Evolutionary conservation across 2,888 invertebrate species (phyloP).

Genomic region (Catocala fraxini): DNA sequence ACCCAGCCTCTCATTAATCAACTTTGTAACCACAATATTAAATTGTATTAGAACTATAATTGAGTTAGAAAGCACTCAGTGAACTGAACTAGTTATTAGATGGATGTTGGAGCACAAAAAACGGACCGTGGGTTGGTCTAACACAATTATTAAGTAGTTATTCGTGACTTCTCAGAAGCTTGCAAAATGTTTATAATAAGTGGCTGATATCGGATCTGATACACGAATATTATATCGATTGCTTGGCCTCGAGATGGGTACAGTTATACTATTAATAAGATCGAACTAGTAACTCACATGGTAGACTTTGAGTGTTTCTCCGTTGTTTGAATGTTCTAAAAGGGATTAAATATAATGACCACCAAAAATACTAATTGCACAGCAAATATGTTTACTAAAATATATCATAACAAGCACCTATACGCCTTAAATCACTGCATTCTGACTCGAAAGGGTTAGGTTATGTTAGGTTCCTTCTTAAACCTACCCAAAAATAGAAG

Average conservation of each 20-base stretch:
- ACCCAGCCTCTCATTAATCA: slow-evolving; percentile 24
- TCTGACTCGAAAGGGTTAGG: too few species aligned
- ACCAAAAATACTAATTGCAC: too few species aligned
- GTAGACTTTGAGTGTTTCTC: neutral
- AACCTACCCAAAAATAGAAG: too few species aligned
- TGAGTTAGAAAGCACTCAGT: slow-evolving; percentile 56
- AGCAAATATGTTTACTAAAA: too few species aligned
- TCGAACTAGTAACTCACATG: slow-evolving; percentile 5
- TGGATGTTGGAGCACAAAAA: slow-evolving; percentile 50
- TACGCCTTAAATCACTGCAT: too few species aligned
- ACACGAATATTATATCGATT: slow-evolving; percentile 26
- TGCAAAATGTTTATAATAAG: slow-evolving; percentile 44
- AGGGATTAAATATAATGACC: too few species aligned
- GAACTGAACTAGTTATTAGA: slow-evolving; percentile 58
- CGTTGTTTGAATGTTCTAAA: too few species aligned
- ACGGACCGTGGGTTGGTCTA: slow-evolving; percentile 22
- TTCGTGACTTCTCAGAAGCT: slow-evolving; percentile 48
- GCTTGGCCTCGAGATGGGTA: slow-evolving; percentile 11
- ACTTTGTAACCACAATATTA: slow-evolving; percentile 22
- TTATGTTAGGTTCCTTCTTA: too few species aligned
- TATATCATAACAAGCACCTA: too few species aligned
- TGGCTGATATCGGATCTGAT: slow-evolving; percentile 33
- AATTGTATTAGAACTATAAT: slow-evolving; percentile 40
- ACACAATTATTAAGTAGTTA: slow-evolving; percentile 43
- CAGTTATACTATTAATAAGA: slow-evolving; percentile 17